Percentiles rank a stretch among this genome's conserved stretches.
phyloP scores from a whole-genome alignment of 2,113 vertebrate species.

The Notothenia coriiceps region DNA sequence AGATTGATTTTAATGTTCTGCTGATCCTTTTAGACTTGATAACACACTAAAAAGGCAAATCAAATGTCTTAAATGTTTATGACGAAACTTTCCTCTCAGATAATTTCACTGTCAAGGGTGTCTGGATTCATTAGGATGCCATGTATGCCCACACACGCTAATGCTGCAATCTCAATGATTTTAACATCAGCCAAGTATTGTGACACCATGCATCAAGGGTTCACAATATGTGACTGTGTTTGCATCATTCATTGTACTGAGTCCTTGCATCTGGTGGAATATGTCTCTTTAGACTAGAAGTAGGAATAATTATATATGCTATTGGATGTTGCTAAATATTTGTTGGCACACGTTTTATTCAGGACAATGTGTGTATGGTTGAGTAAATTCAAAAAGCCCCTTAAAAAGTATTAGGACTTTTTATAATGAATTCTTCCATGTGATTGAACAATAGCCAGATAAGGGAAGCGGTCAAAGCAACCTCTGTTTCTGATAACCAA shows the following conservation, averaged over 20 bases:
- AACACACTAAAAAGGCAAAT: slow-evolving; percentile 28
- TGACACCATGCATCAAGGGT: not conserved
- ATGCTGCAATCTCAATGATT: not conserved
- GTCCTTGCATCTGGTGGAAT: not conserved
- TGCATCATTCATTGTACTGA: not conserved
- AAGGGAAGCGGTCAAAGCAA: not conserved
- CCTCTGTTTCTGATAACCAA: not conserved
- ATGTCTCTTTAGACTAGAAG: not conserved
- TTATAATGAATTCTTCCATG: not conserved
- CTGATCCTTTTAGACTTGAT: slow-evolving; percentile 45
- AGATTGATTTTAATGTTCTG: slow-evolving; percentile 34
- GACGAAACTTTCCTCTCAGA: slow-evolving; percentile 17
- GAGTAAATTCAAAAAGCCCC: not conserved
- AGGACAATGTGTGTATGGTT: not conserved
- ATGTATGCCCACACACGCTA: not conserved
- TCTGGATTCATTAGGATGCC: slow-evolving; percentile 27
- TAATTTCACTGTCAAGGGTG: slow-evolving; percentile 23
- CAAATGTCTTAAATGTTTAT: slow-evolving; percentile 5
- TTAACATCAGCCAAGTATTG: not conserved
- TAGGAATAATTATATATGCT: not conserved
- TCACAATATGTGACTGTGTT: not conserved
- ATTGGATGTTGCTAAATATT: not conserved
- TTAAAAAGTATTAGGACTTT: not conserved
- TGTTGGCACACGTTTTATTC: not conserved
- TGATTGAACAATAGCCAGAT: not conserved